A percentile compares a stretch with the other conserved stretches of the same genome.
Evolutionary conservation across 30 jellyfish, hydroid and myxozoan genomes (phyloP).

Genomic region (Nemopilema nomurai): DNA sequence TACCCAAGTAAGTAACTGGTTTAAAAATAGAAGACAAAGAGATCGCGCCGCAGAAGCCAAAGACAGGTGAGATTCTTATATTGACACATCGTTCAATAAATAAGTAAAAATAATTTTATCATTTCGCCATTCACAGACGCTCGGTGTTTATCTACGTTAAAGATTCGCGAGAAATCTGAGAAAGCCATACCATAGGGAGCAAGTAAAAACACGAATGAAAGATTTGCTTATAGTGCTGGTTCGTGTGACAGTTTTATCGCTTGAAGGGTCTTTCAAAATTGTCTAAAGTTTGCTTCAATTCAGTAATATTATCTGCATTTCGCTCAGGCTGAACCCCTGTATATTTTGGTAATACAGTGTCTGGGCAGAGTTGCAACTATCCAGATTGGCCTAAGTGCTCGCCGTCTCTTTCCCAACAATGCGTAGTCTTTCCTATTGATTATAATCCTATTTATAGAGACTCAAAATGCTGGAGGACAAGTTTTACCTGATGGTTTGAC

Average conservation of each 20-base stretch:
- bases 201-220: too few relatives aligned
- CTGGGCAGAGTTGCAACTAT: too few relatives aligned
- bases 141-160: neutral
- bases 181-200: too few relatives aligned
- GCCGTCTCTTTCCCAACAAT: neutral
- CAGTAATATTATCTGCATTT: neutral
- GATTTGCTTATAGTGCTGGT: too few relatives aligned
- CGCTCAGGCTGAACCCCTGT: too few relatives aligned
- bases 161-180: too few relatives aligned
- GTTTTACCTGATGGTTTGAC: neutral
- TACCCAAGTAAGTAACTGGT: slow-evolving; percentile 98
- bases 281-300: neutral
- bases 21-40: slow-evolving; percentile 93
- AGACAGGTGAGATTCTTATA: slow-evolving; percentile 54
- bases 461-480: neutral
- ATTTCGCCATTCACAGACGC: neutral
- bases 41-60: slow-evolving; percentile 97
- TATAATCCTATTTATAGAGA: neutral
- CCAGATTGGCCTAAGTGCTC: neutral
- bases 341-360: too few relatives aligned
- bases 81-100: neutral
- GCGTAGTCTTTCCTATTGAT: neutral
- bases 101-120: neutral
- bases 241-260: too few relatives aligned
- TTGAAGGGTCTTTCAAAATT: too few relatives aligned